These are phyloP conservation scores for Aphelenchoides bicaudatus DNA, from an alignment of 2,888 invertebrate species.

Conservation along the genomic window DNA sequence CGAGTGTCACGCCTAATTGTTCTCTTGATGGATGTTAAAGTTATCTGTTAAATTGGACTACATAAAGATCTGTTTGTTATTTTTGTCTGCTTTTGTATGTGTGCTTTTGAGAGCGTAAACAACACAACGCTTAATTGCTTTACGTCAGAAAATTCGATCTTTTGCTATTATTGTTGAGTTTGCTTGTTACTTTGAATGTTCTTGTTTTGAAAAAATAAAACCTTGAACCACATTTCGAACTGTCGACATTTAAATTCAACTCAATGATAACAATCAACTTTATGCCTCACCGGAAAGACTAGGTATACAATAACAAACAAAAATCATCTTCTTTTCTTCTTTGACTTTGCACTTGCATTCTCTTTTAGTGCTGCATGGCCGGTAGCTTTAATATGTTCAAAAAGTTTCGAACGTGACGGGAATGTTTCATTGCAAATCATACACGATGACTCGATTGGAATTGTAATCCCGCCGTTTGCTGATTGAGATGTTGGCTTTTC, in stretches of 20 bases:
- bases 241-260: too few relatives aligned
- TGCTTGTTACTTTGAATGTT: not conserved
- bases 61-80: not conserved
- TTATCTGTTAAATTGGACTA: conserved; percentile 10
- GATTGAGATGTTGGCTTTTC: not conserved
- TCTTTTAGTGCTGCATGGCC: conserved; percentile 62
- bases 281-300: not conserved
- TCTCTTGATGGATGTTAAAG: not conserved
- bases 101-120: not conserved
- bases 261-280: not conserved
- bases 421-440: conserved; percentile 61
- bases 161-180: conserved; percentile 16
- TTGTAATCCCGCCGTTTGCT: conserved; percentile 15
- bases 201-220: conserved; percentile 15
- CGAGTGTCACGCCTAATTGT: conserved; percentile 29
- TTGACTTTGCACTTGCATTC: not conserved
- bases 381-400: conserved; percentile 63
- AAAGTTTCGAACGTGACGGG: conserved; percentile 63
- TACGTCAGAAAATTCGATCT: not conserved
- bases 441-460: conserved; percentile 47
- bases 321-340: conserved; percentile 17
- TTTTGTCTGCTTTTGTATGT: not conserved
- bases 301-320: conserved; percentile 8
- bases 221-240: too few relatives aligned
- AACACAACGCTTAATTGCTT: too few relatives aligned